Evolutionary conservation across 1,140 invertebrate species (phyloP).

Genomic region (Bradysia coprophila): DNA sequence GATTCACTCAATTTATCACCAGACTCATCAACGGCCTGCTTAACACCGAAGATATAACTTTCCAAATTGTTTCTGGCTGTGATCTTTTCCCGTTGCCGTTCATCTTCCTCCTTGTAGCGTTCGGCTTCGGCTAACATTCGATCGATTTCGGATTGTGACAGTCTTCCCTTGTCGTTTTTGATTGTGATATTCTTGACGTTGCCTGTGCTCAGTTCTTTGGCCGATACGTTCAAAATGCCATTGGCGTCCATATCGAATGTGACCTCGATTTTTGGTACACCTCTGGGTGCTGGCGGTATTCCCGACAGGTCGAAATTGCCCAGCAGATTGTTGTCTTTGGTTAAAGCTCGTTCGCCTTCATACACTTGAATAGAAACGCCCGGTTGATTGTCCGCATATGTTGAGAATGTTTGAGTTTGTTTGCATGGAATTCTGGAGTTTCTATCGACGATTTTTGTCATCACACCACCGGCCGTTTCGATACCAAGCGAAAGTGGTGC

Average conservation of each 20-base stretch:
- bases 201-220: constrained; percentile 80
- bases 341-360: constrained; percentile 84
- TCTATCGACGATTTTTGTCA: constrained; percentile 87
- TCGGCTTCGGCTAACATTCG: constrained; percentile 95
- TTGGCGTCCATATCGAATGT: constrained; percentile 87
- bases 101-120: constrained; percentile 81
- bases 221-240: constrained; percentile 75
- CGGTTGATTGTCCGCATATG: constrained; percentile 92
- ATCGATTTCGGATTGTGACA: constrained; percentile 94
- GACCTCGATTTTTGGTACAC: constrained; percentile 85
- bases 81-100: constrained; percentile 77
- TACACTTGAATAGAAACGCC: constrained; percentile 80
- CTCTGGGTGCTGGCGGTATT: constrained; percentile 86
- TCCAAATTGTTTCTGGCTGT: constrained; percentile 83
- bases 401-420: constrained; percentile 91
- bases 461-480: constrained; percentile 92
- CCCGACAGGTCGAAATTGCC: constrained; percentile 89
- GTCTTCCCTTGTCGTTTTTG: constrained; percentile 92
- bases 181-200: constrained; percentile 97
- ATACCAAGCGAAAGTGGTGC: constrained; percentile 90
- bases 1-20: constrained; percentile 77
- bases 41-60: constrained; percentile 95
- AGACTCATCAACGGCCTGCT: constrained; percentile 79
- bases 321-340: constrained; percentile 79
- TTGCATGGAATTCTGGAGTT: constrained; percentile 95